Evolutionary conservation across 2,888 invertebrate species (phyloP).

Genomic region (Cheilosia scutellata): DNA sequence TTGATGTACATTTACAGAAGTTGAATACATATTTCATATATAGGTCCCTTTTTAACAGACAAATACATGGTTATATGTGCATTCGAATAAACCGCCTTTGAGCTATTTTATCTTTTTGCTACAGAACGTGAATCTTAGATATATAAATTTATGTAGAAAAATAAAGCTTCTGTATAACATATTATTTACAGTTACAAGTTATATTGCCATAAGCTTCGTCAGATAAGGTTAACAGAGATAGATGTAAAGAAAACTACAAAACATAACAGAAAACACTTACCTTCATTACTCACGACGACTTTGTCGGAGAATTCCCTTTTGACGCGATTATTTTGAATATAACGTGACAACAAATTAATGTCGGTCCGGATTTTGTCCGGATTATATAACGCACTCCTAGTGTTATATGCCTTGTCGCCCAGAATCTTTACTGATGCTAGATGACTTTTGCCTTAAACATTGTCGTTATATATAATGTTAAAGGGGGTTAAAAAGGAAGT

Average conservation of each 20-base stretch:
- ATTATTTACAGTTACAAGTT: constrained; percentile 46
- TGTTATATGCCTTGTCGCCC: constrained; percentile 91
- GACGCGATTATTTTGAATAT: constrained; percentile 91
- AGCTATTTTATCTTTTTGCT: background rate
- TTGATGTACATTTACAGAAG: no score
- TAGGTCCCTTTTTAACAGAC: no score
- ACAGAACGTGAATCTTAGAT: constrained; percentile 40
- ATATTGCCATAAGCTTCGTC: constrained; percentile 37
- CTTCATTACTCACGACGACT: constrained; percentile 78
- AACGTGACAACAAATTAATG: constrained; percentile 94
- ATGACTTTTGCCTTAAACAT: constrained; percentile 89
- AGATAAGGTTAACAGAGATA: constrained; percentile 25
- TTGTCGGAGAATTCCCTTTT: constrained; percentile 78
- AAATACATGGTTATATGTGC: no score
- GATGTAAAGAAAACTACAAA: constrained; percentile 8
- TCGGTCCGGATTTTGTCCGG: constrained; percentile 92
- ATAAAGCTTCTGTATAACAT: constrained; percentile 6
- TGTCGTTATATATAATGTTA: constrained; percentile 53
- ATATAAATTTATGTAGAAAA: background rate
- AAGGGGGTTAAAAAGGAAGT: constrained; percentile 60
- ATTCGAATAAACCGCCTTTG: no score
- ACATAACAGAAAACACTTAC: constrained; percentile 78
- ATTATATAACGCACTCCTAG: constrained; percentile 88
- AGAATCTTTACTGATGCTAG: constrained; percentile 93
- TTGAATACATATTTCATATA: no score